Evolutionary conservation across 2,797 vertebrate species (phyloP), one percentile per base, ranked within the genome.

Genomic region (Argentina silus): DNA sequence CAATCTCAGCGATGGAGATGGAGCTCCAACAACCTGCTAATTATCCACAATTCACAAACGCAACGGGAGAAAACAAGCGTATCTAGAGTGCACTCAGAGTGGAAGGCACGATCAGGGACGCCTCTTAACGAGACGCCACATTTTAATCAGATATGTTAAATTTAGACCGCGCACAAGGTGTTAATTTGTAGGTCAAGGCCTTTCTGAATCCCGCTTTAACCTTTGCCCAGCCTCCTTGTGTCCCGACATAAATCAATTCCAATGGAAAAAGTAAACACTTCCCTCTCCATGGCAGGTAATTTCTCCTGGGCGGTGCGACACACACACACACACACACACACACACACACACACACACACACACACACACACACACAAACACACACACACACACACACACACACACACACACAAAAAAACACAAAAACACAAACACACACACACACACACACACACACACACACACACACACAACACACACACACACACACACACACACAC

Each of bases 111-210:
- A 90, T 90, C 88, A 83, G 85, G 69, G 75, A 78, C 76, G 71
- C 78, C 78, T 78, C 85, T 86, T 86, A 81, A 76, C 74, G 80
- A 87, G 85, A 90, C 83, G 79, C 71, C 78, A 77, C 81, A 74
- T 88, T 92, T 89, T 86, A 89, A 90, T 90, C 87, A 89, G 85
- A 88, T 85, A 84, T 86, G 89, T 88, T 88, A 88, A 90, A 91
- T 87, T 86, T 88, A 90, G 85, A 86, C 64, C 53, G 10, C 47
- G 81, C 8, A 57, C 60, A 1, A 75, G 71, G 78, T 87, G 87
- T 89, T 89, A 89, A 91, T 92, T 90, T 89, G 87, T 86, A 87
- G 91, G 90, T 93, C 89, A 83, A 81, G 79, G 83, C 84, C 83
- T 85, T 83, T 79, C 68, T 73, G 43, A 86, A 87, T 87, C 83